These are phyloP conservation scores for Prunella himalayana DNA, from an alignment of 2,113 vertebrate species.

Conservation along the genomic window DNA sequence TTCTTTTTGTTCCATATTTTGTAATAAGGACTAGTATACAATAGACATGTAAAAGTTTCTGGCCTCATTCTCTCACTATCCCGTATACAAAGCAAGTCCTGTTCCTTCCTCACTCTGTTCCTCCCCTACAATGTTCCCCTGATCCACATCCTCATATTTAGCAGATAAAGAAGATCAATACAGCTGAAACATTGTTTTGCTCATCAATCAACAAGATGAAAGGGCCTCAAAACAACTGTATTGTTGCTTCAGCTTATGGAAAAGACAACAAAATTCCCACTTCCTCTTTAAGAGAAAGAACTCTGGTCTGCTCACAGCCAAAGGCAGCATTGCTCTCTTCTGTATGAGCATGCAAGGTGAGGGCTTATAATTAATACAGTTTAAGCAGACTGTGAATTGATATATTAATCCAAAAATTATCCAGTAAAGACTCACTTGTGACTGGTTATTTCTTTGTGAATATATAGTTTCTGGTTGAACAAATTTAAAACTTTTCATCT, in stretches of 20 bases:
- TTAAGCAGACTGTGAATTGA: neutral
- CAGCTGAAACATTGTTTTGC: neutral
- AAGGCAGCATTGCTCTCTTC: neutral
- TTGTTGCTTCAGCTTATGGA: neutral
- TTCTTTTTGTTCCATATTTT: neutral
- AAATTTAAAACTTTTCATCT: neutral
- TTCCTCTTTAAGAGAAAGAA: neutral
- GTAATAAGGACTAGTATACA: neutral
- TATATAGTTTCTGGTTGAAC: neutral
- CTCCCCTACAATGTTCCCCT: fast-evolving
- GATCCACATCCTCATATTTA: neutral
- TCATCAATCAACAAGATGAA: neutral
- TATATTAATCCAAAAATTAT: neutral
- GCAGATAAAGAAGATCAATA: neutral
- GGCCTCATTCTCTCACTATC: neutral
- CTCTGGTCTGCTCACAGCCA: neutral
- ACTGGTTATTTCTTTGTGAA: neutral
- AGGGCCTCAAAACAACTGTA: neutral
- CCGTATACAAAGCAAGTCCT: neutral
- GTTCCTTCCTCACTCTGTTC: neutral
- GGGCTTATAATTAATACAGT: neutral
- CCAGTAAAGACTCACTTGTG: neutral
- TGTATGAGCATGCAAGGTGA: fast-evolving
- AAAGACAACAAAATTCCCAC: neutral
- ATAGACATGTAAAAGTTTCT: neutral